Evolutionary conservation across 2,888 invertebrate genomes (phyloP).

Genomic region (Epiperipatus broadwayi): DNA sequence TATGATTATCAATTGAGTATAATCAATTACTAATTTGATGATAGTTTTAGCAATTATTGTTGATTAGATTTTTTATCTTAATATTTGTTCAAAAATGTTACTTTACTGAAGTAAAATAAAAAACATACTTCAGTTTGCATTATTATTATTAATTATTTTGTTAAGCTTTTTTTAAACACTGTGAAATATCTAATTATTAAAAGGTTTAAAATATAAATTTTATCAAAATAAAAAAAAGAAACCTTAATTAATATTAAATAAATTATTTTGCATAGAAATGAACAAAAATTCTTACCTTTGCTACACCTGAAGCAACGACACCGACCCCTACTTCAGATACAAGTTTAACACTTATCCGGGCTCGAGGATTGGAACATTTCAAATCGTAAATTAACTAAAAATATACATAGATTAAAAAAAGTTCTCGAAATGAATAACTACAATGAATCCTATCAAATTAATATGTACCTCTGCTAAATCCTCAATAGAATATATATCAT

Average conservation of each 20-base stretch:
- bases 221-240: not conserved
- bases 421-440: not conserved
- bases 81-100: no score
- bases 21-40: no score
- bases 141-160: no score
- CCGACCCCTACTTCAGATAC: conserved; percentile 98
- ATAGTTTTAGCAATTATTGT: no score
- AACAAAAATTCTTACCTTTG: conserved; percentile 44
- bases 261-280: conserved; percentile 11
- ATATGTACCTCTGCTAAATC: conserved; percentile 61
- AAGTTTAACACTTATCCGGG: conserved; percentile 86
- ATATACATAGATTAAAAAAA: conserved; percentile 6
- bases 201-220: conserved; percentile 8
- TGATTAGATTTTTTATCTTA: no score
- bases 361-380: conserved; percentile 86
- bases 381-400: conserved; percentile 72
- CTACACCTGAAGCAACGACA: conserved; percentile 95
- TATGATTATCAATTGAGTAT: no score
- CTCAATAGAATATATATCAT: conserved; percentile 98
- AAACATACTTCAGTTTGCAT: no score
- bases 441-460: not conserved
- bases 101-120: no score
- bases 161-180: no score
- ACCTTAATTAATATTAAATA: not conserved
- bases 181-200: conserved; percentile 9